Conservation (phyloP, 1,140 invertebrate species). For the Spodoptera litura region DNA sequence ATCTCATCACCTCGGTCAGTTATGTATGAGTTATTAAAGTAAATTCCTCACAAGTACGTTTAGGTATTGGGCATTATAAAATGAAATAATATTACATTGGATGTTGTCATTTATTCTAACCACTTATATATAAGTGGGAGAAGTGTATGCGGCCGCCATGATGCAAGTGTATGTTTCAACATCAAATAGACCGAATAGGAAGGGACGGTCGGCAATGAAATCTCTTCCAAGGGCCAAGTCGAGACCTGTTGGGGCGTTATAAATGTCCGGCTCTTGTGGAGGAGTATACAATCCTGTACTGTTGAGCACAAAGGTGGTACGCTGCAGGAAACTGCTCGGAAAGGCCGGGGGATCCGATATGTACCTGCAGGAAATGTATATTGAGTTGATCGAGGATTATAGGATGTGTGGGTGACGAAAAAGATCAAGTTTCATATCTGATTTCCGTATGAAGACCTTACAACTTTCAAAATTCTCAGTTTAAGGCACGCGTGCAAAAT, state of each 20-base stretch:
- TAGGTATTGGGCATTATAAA: too few species aligned
- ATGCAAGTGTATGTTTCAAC: constrained; percentile 6
- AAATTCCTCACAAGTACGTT: too few species aligned
- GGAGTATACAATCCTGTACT: not conserved
- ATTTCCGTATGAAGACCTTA: too few species aligned
- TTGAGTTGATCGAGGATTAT: too few species aligned
- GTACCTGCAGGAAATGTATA: constrained; percentile 14
- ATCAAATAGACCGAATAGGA: constrained; percentile 34
- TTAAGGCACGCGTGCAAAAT: too few species aligned
- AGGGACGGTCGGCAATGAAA: constrained; percentile 38
- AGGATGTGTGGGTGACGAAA: too few species aligned
- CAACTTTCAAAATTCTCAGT: too few species aligned
- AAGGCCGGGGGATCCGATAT: constrained; percentile 41
- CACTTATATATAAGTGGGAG: constrained; percentile 1
- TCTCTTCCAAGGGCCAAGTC: constrained; percentile 2
- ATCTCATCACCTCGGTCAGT: too few species aligned
- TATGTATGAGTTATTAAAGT: too few species aligned
- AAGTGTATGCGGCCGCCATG: constrained; percentile 3
- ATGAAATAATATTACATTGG: too few species aligned
- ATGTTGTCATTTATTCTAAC: too few species aligned
- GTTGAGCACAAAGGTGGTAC: constrained; percentile 8
- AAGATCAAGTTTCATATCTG: too few species aligned
- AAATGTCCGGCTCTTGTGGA: not conserved
- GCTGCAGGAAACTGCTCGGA: constrained; percentile 38
- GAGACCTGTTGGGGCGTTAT: not conserved